Conservation (phyloP, 1,140 invertebrate genomes). For the Zaprionus vittiger region DNA sequence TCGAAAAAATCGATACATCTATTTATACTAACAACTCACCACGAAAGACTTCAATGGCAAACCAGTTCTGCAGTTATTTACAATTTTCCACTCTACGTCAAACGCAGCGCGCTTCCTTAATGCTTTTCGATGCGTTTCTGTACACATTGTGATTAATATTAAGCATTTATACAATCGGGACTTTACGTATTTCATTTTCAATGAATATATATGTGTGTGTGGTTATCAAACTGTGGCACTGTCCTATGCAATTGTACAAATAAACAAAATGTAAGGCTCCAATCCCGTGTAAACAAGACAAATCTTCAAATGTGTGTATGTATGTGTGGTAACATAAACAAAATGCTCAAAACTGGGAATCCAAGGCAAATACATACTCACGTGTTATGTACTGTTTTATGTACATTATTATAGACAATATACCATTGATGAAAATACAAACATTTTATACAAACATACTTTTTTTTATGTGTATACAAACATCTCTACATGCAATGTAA, state of each 20-base stretch:
- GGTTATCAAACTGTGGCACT: slow-evolving; percentile 31
- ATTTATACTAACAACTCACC: slow-evolving; percentile 49
- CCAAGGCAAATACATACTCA: not conserved
- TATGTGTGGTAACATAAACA: slow-evolving; percentile 15
- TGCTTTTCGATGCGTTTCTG: slow-evolving; percentile 44
- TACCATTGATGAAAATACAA: not conserved
- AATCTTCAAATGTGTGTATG: slow-evolving; percentile 19
- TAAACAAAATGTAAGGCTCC: slow-evolving; percentile 36
- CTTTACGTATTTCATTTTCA: slow-evolving; percentile 21
- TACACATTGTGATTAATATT: slow-evolving; percentile 32
- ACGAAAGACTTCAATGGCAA: slow-evolving; percentile 69
- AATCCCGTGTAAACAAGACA: slow-evolving; percentile 28
- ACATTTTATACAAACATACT: not conserved
- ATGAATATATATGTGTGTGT: slow-evolving; percentile 16
- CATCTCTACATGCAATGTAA: not conserved
- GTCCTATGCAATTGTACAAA: slow-evolving; percentile 40
- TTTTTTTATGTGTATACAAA: slow-evolving; percentile 1
- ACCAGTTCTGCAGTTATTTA: slow-evolving; percentile 72
- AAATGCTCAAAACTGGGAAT: not conserved
- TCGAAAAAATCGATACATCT: slow-evolving; percentile 37
- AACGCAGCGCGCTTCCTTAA: slow-evolving; percentile 42
- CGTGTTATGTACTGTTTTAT: not conserved
- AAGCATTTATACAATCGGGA: slow-evolving; percentile 16
- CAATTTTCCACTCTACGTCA: slow-evolving; percentile 53
- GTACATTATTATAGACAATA: not conserved